These are phyloP conservation scores for Peromyscus melanophrys DNA, from an alignment of 2,797 vertebrate genomes.

Conservation along the genomic window DNA sequence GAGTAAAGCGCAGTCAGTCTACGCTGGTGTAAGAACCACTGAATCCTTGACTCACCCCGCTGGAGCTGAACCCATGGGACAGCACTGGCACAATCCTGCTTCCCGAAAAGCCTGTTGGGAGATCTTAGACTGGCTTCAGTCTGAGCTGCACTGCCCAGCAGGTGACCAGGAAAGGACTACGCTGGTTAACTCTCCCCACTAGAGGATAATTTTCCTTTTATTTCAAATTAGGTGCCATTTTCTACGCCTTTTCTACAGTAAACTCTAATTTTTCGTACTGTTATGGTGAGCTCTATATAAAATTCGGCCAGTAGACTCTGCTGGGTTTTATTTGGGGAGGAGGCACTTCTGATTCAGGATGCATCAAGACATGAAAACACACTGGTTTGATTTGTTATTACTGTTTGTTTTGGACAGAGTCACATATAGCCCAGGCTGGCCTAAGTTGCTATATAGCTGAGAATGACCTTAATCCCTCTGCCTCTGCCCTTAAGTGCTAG, in stretches of 20 bases:
- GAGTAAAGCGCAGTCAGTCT: conserved; percentile 55
- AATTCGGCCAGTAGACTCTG: conserved; percentile 1
- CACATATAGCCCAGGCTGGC: background rate
- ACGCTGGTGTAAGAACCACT: conserved; percentile 49
- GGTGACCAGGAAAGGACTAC: background rate
- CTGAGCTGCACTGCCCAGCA: background rate
- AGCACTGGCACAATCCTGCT: background rate
- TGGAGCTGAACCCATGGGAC: conserved; percentile 38
- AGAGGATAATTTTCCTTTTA: conserved; percentile 14
- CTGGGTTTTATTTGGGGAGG: background rate
- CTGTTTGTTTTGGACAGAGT: background rate
- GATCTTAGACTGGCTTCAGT: background rate
- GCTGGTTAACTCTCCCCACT: background rate
- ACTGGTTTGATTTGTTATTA: background rate
- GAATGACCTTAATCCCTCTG: background rate
- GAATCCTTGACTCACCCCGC: conserved; percentile 42
- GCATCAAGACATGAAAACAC: background rate
- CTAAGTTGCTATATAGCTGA: background rate
- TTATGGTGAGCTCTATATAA: conserved; percentile 2
- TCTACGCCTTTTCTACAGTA: conserved; percentile 51
- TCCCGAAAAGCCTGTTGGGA: background rate
- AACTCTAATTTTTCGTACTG: background rate
- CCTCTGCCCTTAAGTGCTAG: no score
- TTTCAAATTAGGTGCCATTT: conserved; percentile 31
- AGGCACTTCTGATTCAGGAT: background rate